These are phyloP conservation scores for Hyperopisus bebe DNA, from an alignment of 2,113 vertebrate genomes.

Conservation along the genomic window DNA sequence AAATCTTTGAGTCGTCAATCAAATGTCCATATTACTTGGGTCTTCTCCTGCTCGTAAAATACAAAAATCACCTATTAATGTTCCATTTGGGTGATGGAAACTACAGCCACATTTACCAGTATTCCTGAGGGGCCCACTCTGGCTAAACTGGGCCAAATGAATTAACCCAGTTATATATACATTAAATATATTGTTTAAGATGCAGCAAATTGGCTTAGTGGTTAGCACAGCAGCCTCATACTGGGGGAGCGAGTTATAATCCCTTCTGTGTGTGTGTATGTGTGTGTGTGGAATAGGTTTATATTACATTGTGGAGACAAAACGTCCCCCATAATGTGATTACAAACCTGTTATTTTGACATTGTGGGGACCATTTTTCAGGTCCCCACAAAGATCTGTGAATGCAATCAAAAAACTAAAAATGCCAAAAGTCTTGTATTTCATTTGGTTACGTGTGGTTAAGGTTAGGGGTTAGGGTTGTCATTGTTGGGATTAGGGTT, in stretches of 20 bases:
- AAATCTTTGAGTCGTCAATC: neutral
- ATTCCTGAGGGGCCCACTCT: neutral
- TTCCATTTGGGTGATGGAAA: neutral
- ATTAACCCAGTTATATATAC: neutral
- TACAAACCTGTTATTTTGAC: no score
- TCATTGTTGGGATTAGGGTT: neutral
- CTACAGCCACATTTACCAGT: neutral
- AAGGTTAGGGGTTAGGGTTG: neutral
- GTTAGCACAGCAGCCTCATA: neutral
- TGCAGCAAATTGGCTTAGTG: neutral
- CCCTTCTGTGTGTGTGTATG: neutral
- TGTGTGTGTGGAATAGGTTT: neutral
- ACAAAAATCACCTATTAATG: neutral
- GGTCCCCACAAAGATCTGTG: no score
- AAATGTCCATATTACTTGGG: neutral
- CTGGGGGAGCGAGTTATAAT: neutral
- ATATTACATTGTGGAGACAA: no score
- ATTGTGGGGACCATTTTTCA: no score
- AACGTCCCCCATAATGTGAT: no score
- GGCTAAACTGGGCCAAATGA: neutral
- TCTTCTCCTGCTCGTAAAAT: neutral
- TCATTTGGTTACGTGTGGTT: no score
- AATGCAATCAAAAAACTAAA: no score
- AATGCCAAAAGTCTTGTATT: no score
- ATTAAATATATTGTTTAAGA: neutral